Evolutionary conservation across 2,113 vertebrate species (phyloP), one percentile per base, ranked within the genome.

Genomic region (Seriola dumerili): DNA sequence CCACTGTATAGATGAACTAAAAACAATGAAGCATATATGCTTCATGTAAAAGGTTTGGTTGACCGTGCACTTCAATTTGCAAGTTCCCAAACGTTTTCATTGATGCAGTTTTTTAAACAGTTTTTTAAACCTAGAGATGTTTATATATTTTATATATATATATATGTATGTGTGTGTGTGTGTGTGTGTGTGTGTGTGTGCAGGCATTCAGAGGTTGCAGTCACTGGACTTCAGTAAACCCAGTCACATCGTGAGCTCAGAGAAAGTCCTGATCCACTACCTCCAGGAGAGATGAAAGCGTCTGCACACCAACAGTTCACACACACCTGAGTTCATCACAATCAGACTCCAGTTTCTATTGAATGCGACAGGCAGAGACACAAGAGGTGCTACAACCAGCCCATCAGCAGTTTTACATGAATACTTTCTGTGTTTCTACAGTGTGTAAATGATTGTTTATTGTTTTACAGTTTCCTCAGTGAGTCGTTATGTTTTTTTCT

Each of bases 181-280:
- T 58, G 66, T 48, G 57, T 80, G 69, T 36, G 19, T 66, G 57
- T 63, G 50, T 76, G 82, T 44, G 65, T 9, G 3, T 23, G 2
- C 42, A 94, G 93, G 88, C 40, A 80, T 91, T 38, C 90, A 92
- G 71, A 89, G 85, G 67, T 54, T 90, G 79, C 94, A 88, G 79
- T 63, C 70, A 0, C 12, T 59, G 72, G 80, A 84, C 9, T 54
- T 88, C n/a, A 83, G 79, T 76, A 83, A 89, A 80, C 76, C 76
- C 13, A 55, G 75, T 61, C 83, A 64, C 40, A 74, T 90, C 11
- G n/a, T 89, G 71, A 88, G 81, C 52, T 80, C 88, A 42, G 92
- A 93, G 72, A 93, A 91, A 63, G 55, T 92, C 36, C 75, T 93
- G 1, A 61, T 93, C 67, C 90, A 72, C 21, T 91, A 75, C 77